Evolutionary conservation across 2,888 invertebrate genomes (phyloP).

Genomic region (Electrophaes corylata): DNA sequence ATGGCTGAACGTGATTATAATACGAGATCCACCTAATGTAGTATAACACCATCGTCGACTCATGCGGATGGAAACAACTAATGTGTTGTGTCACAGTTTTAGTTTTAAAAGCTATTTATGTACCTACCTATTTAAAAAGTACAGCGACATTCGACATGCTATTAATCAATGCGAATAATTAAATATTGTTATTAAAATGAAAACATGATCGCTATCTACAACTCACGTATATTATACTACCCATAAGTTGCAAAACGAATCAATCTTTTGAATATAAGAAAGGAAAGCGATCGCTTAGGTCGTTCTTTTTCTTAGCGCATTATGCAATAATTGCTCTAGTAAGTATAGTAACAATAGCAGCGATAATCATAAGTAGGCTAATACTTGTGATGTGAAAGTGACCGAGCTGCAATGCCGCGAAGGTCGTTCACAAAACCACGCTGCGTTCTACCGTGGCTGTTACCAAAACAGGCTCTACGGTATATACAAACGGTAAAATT

Average conservation of each 20-base stretch:
- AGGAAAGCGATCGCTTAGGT: conserved; percentile 39
- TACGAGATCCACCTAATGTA: not conserved
- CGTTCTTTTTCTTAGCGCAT: conserved; percentile 42
- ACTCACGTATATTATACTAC: not conserved
- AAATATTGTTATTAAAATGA: conserved; percentile 19
- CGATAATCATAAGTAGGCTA: conserved; percentile 66
- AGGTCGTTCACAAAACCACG: conserved; percentile 56
- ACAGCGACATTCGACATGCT: conserved; percentile 20
- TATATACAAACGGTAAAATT: not conserved
- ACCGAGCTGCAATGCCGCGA: conserved; percentile 53
- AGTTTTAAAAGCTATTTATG: not conserved
- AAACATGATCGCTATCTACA: conserved; percentile 20
- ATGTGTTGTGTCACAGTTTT: not conserved
- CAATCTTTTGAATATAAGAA: conserved; percentile 16
- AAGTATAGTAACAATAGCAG: conserved; percentile 54
- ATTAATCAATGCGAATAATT: conserved; percentile 18
- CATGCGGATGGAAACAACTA: not conserved
- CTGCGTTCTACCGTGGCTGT: conserved; percentile 28
- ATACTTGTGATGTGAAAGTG: conserved; percentile 73
- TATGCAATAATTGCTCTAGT: conserved; percentile 56
- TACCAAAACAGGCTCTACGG: not conserved
- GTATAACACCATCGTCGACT: not conserved
- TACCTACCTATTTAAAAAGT: not conserved
- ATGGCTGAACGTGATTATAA: conserved; percentile 17
- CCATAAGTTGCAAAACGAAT: conserved; percentile 16